Evolutionary conservation across 2,797 vertebrate genomes (phyloP), one percentile per base, ranked within the genome.

Genomic region (Sebastes matsubarae): DNA sequence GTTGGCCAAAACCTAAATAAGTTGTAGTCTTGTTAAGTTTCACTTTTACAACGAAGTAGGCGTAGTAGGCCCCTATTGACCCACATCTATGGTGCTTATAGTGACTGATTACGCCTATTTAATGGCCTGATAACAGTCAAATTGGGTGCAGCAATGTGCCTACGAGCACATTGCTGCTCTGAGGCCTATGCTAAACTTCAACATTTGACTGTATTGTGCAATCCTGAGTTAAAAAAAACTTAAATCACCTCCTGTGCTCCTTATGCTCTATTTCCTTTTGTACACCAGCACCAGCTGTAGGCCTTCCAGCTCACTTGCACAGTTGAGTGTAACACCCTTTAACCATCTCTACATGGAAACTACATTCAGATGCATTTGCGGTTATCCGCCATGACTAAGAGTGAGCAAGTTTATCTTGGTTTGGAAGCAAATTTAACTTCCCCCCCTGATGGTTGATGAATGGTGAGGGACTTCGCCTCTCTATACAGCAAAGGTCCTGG

Each of bases 241-340:
- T 10, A 16, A 58, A 61, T 68, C 2, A 9, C 34, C 16, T 61
- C 24, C 18, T 65, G 79, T 72, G 72, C 46, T 73, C 18, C 20
- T 80, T 59, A 65, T 36, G 66, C 75, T 87, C 78, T 75, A 76
- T 30, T 86, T 88, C 75, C 8, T 29, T 60, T 36, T 71, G 68
- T 78, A 68, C 57, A 68, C 68, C 60, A 75, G 54, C 69, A 79
- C 57, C 85, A 87, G 80, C 79, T 88, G 77, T 59, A 72, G 13
- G 10, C 83, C 71, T 78, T 77, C 32, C 55, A 79, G 80, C 72
- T 79, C 58, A 67, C 66, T 59, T 67, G 54, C 46, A 75, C 61
- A 69, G 27, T 59, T 68, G 20, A 79, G n/a, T 71, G 11, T 57
- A 65, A 69, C 27, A 30, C 29, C 30, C 68, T 82, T 68, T 60